Evolutionary conservation across 2,797 vertebrate genomes (phyloP), one percentile per base, ranked within the genome.

Genomic region (Neosilurus hyrtlii): DNA sequence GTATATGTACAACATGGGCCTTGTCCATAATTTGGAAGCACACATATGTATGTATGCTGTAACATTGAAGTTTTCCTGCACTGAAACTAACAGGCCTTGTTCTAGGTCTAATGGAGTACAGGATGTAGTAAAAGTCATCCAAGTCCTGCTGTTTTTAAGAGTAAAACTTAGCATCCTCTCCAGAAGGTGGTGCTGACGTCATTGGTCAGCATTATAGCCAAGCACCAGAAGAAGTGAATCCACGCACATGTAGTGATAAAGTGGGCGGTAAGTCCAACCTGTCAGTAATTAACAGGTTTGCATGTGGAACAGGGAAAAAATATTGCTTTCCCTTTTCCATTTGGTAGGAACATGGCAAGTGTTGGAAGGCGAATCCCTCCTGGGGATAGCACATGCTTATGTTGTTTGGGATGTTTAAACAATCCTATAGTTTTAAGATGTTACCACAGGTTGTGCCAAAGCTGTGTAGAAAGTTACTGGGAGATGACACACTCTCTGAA

Each of bases 391-490:
- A 18, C 16, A 1, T 77, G 57, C 24, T 16, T 16, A 2, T 49
- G 15, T 22, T 57, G 54, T 37, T 37, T 35, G 30, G 54, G 54
- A 35, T 22, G 26, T 37, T 57, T 75, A 22, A 37, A 62, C 26
- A 30, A 59, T 22, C 10, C 63, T 30, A 75, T 87, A 43, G 80
- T 54, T 66, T 71, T 87, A 16, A 80, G 76, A 72, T 87, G 84
- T 62, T 61, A 0, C 30, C 82, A 75, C 82, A 77, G 84, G 11
- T 77, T 86, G 70, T 84, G 86, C 12, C 82, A 61, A 76, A 71
- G 4, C 65, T 87, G 86, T 66, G 12, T 82, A 8, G 68, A 82
- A 16, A 66, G 54, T 51, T 85, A 85, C 70, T 87, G 84, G 84
- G 84, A 84, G 84, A 11, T 22, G 22, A 84, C 68, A 2, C 57